phyloP scores from a whole-genome alignment of 2,797 vertebrate genomes.

The Fratercula arctica region DNA sequence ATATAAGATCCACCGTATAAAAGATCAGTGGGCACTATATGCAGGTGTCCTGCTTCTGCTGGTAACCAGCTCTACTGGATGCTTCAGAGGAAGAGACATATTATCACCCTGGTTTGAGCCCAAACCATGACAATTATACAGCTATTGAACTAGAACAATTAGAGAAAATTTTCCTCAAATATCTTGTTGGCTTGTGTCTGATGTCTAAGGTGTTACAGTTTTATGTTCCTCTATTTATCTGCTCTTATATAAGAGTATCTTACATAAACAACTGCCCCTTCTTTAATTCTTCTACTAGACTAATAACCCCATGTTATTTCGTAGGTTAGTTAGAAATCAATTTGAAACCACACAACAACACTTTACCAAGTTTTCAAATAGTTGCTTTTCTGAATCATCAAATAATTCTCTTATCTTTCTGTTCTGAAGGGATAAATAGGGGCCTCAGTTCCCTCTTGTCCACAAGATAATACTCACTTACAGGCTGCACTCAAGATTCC shows the following conservation, averaged over 20 bases:
- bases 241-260: not conserved
- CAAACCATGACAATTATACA: not conserved
- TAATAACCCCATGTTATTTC: not conserved
- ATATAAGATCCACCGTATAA: not conserved
- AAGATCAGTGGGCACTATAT: not conserved
- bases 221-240: not conserved
- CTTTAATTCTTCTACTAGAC: not conserved
- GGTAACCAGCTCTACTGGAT: not conserved
- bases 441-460: not conserved
- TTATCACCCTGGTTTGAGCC: not conserved
- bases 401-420: not conserved
- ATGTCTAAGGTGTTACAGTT: not conserved
- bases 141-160: not conserved
- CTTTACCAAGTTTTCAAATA: not conserved
- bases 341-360: not conserved
- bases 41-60: not conserved
- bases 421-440: not conserved
- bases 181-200: not conserved
- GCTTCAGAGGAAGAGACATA: not conserved
- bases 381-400: not conserved
- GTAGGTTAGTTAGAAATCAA: not conserved
- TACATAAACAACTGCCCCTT: not conserved
- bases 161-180: not conserved
- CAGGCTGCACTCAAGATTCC: not conserved
- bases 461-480: not conserved